Base-by-base conservation (phyloP, 2,113 vertebrate genomes). In the Girardinichthys multiradiatus region DNA sequence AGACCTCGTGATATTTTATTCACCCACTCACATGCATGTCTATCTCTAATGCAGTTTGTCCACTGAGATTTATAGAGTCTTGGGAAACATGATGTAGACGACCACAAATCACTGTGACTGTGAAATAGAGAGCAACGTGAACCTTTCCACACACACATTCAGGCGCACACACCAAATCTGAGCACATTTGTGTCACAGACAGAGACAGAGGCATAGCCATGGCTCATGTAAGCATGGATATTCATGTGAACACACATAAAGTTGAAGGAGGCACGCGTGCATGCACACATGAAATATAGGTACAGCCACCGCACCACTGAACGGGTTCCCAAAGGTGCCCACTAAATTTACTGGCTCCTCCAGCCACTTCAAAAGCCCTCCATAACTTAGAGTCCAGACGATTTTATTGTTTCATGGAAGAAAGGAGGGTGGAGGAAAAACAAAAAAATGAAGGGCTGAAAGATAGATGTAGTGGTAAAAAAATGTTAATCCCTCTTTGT, bases 261-360 rank as follows among this genome's bases (percentile, higher is more conserved):
- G 59, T 10, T 35, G 35, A 35, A 24, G 42, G 31, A 80, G n/a
- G 29, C 79, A 81, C 69, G 31, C 45, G 39, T 70, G 64, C 79
- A 59, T 60, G 70, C 79, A 83, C 89, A 72, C 76, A 80, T 91
- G 90, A 92, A 88, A 90, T 88, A 93, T 90, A 76, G 89, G 81
- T 60, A 35, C 39, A 84, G 89, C 80, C 89, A 66, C 88, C 94
- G 94, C 83, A 94, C 91, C 91, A 91, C 93, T 90, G 91, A 95
- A 94, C 81, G 65, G 87, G 87, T 87, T 89, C 94, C 93, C 96
- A 94, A 94, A 97, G 96, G 94, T 95, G 95, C 95, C 95, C 91
- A 89, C 93, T 93, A 96, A 98, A 98, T 98, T 98, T 99, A 99
- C 96, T 94, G 93, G 92, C 94, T 90, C 92, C 91, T 95, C 90